Conservation (phyloP, 92 coral and sea anemone species). For the Pocillopora grandis region DNA sequence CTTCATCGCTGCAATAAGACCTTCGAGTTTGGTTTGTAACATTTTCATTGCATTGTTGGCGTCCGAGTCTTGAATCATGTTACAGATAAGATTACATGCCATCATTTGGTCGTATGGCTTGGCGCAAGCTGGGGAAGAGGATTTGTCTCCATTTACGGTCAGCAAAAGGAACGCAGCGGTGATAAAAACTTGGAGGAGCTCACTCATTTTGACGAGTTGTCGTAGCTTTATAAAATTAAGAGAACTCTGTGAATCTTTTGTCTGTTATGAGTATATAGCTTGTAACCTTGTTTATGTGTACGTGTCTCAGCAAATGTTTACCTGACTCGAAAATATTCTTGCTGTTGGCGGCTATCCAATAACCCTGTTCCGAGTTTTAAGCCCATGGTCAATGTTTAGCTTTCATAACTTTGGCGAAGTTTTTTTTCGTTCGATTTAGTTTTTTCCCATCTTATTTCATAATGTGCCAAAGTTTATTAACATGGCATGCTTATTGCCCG, state of each 20-base stretch:
- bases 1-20: neutral
- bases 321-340: no score
- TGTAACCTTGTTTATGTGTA: neutral
- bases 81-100: conserved; percentile 23
- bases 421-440: no score
- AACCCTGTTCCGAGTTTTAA: no score
- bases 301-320: no score
- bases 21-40: conserved; percentile 7
- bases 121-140: neutral
- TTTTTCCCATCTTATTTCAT: no score
- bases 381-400: no score
- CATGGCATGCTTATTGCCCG: no score
- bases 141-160: neutral
- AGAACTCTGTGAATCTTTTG: neutral
- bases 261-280: neutral
- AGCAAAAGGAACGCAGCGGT: neutral
- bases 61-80: conserved; percentile 16
- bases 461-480: no score
- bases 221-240: neutral
- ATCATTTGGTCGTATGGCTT: conserved; percentile 9
- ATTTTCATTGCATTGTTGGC: conserved; percentile 21
- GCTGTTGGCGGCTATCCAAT: no score
- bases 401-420: no score
- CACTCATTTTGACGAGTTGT: neutral
- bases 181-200: neutral